Conservation (phyloP, 2,797 vertebrate genomes). For the Amniataba percoides region DNA sequence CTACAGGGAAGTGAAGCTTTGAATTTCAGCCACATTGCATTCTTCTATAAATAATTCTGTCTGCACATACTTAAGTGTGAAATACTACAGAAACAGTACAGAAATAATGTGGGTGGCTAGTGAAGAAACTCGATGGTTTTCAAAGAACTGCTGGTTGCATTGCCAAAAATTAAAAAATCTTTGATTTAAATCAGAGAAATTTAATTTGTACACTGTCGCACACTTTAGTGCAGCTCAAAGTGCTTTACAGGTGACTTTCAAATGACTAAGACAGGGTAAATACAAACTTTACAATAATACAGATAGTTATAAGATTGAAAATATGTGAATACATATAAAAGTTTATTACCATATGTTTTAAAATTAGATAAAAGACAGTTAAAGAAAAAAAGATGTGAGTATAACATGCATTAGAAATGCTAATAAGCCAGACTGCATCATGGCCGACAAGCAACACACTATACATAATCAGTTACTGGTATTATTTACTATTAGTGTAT, state of each 20-base stretch:
- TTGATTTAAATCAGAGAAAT: background rate
- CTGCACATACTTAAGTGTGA: background rate
- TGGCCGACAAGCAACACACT: background rate
- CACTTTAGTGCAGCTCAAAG: background rate
- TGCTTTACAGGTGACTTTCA: background rate
- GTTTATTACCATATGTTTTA: no score
- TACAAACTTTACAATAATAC: background rate
- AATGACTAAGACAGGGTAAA: background rate
- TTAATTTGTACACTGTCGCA: background rate
- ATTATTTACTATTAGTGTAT: background rate
- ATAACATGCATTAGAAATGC: background rate
- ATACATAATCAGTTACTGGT: background rate
- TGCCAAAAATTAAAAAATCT: no score
- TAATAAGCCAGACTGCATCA: background rate
- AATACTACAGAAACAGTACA: background rate
- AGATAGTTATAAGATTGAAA: background rate
- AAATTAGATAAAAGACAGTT: background rate
- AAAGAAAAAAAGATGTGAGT: background rate
- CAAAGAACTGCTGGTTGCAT: background rate
- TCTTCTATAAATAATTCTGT: slow-evolving; percentile 1
- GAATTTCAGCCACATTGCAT: background rate
- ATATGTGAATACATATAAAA: background rate
- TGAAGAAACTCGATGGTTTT: background rate
- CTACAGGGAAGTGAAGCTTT: slow-evolving; percentile 35
- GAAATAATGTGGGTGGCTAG: fast-evolving